phyloP scores from a whole-genome alignment of 2,797 vertebrate genomes.

The Megalops cyprinoides region DNA sequence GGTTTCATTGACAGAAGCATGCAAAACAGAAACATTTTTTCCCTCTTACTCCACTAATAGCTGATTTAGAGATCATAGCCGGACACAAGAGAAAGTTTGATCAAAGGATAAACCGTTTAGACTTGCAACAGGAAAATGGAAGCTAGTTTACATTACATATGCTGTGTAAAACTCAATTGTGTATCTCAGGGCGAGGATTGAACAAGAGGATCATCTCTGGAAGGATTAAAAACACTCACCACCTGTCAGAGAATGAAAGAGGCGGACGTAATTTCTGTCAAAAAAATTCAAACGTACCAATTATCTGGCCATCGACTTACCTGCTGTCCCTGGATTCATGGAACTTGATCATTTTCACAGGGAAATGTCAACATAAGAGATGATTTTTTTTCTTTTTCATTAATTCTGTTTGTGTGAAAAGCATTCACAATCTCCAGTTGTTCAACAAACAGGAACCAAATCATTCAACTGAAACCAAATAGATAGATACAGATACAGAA shows the following conservation, averaged over 20 bases:
- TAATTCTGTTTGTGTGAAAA: not conserved
- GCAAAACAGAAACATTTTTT: not conserved
- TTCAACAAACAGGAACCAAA: not conserved
- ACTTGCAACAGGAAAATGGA: not conserved
- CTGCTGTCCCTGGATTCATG: not conserved
- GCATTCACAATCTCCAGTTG: not conserved
- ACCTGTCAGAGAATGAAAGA: not conserved
- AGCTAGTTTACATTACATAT: not conserved
- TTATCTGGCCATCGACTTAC: not conserved
- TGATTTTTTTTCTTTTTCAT: not conserved
- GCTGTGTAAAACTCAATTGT: not conserved
- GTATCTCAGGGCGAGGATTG: not conserved
- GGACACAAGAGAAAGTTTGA: not conserved
- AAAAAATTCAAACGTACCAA: slow-evolving; percentile 4
- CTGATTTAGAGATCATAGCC: not conserved
- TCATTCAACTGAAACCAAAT: no score
- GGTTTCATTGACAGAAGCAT: not conserved
- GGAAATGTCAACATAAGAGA: not conserved
- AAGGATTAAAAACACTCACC: not conserved
- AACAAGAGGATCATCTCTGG: not conserved
- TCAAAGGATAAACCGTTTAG: not conserved
- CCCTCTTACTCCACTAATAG: not conserved
- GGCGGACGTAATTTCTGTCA: not conserved
- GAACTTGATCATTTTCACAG: not conserved
- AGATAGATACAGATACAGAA: not conserved